Base-by-base conservation (phyloP, 2,797 vertebrate genomes). In the Clarias pachynema region DNA sequence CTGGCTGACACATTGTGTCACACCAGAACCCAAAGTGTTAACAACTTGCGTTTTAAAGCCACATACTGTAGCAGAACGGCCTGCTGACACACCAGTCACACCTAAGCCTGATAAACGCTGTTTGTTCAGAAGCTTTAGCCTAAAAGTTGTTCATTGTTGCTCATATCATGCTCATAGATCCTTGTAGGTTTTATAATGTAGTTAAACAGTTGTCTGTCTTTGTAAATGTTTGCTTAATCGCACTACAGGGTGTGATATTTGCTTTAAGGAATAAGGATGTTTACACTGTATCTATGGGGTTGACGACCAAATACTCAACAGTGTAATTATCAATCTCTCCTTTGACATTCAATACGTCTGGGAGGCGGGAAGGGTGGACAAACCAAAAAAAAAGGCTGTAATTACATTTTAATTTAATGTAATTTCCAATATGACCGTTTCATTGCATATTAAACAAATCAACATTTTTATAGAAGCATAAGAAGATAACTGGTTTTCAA, bases 181-280 rank as follows among this genome's bases (percentile, higher is more conserved):
- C 29, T 60, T 78, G 53, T 56, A 16, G 22, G 4, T 59, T 69
- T 75, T 83, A 79, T 56, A 37, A 31, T 40, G 49, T 40, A 62
- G 37, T 66, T 87, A 29, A 69, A 75, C 59, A 79, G 44, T 26
- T 56, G 59, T 6, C 82, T 81, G 57, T 87, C 89, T 84, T 73
- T 89, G 94, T 91, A 91, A 94, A 94, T 91, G 90, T 79, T 22
- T 89, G 56, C 75, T 80, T 85, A 66, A 59, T 83, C 77, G 68
- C 74, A 82, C 84, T 79, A 59, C 87, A 79, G 87, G 92, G 91
- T 89, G 92, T 90, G 91, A 84, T 91, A 82, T 89, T 91, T 90
- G 74, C 86, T 89, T 86, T 77, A 83, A 73, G 65, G 66, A 84
- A 78, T 86, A 89, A 84, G 86, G 86, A 85, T 75, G 4, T 49